These are phyloP conservation scores for Thalpophila matura DNA, from an alignment of 2,888 invertebrate genomes.

Conservation along the genomic window DNA sequence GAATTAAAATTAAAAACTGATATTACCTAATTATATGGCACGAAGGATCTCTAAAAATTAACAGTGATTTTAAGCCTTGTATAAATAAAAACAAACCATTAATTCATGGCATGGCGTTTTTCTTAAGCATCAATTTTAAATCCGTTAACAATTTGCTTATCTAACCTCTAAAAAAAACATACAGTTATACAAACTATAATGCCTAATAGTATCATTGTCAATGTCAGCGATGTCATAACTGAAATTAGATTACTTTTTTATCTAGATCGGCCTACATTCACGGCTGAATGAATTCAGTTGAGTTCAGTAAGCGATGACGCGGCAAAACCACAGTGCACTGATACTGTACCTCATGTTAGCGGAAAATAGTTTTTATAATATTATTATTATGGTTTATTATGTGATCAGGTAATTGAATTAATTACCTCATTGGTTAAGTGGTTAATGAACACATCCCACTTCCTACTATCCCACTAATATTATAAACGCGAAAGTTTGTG, in stretches of 20 bases:
- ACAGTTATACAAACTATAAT: slow-evolving; percentile 17
- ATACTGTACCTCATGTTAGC: not conserved
- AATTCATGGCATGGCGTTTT: not conserved
- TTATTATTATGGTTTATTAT: slow-evolving; percentile 1
- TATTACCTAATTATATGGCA: too few species aligned
- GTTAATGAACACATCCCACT: too few species aligned
- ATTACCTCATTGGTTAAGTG: too few species aligned
- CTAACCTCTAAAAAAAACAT: not conserved
- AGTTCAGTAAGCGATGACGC: slow-evolving; percentile 12
- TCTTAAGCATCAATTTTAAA: not conserved
- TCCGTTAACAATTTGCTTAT: too few species aligned
- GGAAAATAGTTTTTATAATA: slow-evolving; percentile 5
- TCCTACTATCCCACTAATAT: too few species aligned
- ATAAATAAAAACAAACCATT: too few species aligned
- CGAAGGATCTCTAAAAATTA: too few species aligned
- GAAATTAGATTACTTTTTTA: slow-evolving; percentile 57
- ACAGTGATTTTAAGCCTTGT: too few species aligned
- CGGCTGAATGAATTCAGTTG: slow-evolving; percentile 24
- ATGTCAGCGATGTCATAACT: slow-evolving; percentile 44
- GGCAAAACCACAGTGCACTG: not conserved
- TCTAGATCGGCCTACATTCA: slow-evolving; percentile 49
- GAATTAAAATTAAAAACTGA: too few species aligned
- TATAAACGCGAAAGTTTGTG: too few species aligned
- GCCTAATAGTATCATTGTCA: slow-evolving; percentile 44
- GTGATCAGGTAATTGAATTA: not conserved